Base-by-base conservation (phyloP, 1,140 invertebrate species). In the Apocrypta bakeri region DNA sequence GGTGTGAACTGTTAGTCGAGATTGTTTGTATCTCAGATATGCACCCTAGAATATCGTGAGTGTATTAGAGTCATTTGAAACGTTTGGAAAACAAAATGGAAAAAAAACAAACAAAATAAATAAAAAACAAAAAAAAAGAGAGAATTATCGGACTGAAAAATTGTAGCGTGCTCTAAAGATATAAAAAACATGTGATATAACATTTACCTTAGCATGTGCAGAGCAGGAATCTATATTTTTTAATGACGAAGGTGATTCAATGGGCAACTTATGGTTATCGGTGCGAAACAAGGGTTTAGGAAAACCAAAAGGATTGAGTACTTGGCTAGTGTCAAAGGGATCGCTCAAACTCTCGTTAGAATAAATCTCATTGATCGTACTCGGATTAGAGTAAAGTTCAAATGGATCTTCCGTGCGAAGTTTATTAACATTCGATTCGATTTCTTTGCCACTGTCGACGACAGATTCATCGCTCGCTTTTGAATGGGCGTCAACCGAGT, bases 141-240 rank as follows among this genome's bases (percentile, higher is more conserved):
- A 69, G 48, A 79, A 24, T 31, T 42, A 69, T 37, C 3, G 27
- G 37, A 66, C 29, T 31, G 4, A 17, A 56, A 17, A 56, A 56
- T 56, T 56, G 17, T 56, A 31, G 24, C 21, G 12, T 66, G 75
- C 40, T 33, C 78, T n/a, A 75, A 77, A 86, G 63, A 85, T 31
- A 69, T 85, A 88, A 84, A 84, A 87, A 85, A 88, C n/a, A 83
- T 85, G 84, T 86, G 82, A 87, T 85, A 17, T 31, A 85, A 86
- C 84, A 87, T 89, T 90, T 90, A 90, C 90, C 90, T 90, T 89
- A 78, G 85, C 82, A 42, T 86, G 88, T 85, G 88, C 85, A 88
- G 90, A 87, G 79, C 85, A 85, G 85, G 84, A 84, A 86, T 88
- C 84, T 82, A 83, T 87, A 87, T 86, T 87, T 88, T 85, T 85